These are phyloP conservation scores for Netelia melanura DNA, from an alignment of 2,888 invertebrate species.

Conservation along the genomic window DNA sequence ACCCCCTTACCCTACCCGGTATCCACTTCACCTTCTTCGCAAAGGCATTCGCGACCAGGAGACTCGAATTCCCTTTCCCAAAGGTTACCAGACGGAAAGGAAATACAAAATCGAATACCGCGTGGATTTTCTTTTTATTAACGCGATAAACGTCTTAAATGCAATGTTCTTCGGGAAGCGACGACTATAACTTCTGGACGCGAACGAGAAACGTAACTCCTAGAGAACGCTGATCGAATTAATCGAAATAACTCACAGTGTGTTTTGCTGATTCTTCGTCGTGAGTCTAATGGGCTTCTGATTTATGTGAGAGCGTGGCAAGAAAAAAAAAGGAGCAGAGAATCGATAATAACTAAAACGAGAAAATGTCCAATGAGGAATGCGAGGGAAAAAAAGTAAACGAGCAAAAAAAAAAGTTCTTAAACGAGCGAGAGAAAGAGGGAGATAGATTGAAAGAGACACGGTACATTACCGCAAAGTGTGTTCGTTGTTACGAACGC, in stretches of 20 bases:
- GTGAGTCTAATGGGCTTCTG: slow-evolving; percentile 54
- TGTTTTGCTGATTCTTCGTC: not conserved
- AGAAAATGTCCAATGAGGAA: slow-evolving; percentile 10
- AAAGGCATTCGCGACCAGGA: slow-evolving; percentile 36
- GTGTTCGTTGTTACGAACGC: slow-evolving; percentile 30
- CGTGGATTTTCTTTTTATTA: not conserved
- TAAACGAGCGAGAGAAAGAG: slow-evolving; percentile 24
- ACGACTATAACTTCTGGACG: too few species aligned
- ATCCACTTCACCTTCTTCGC: slow-evolving; percentile 35
- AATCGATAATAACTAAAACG: slow-evolving; percentile 13
- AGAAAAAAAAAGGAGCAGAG: not conserved
- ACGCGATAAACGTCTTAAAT: not conserved
- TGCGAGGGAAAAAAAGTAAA: not conserved
- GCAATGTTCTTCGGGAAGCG: not conserved
- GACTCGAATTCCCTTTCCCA: slow-evolving; percentile 10
- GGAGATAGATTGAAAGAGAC: not conserved
- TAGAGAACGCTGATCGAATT: slow-evolving; percentile 10
- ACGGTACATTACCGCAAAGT: slow-evolving; percentile 16
- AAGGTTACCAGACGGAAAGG: slow-evolving; percentile 1
- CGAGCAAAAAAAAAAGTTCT: not conserved
- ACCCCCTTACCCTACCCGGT: slow-evolving; percentile 29
- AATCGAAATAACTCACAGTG: slow-evolving; percentile 18
- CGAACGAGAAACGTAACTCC: too few species aligned
- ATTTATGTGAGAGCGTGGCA: slow-evolving; percentile 55
- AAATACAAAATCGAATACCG: slow-evolving; percentile 49